A percentile compares a stretch with the other conserved stretches of the same genome.
Evolutionary conservation across 2,113 vertebrate genomes (phyloP).

Genomic region (Jaculus jaculus): DNA sequence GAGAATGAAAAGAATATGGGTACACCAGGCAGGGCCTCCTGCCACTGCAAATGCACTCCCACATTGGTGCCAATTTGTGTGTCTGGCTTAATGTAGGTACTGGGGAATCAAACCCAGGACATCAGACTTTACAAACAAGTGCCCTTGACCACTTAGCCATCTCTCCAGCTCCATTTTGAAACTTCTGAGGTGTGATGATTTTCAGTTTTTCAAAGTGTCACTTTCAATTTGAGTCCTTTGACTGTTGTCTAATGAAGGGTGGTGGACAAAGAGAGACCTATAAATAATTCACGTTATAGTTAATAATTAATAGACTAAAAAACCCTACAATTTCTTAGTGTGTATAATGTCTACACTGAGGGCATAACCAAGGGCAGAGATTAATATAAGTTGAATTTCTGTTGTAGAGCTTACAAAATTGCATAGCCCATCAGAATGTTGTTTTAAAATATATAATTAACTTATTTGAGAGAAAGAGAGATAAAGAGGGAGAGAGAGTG

Average conservation of each 20-base stretch:
- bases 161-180: neutral
- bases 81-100: too few relatives aligned
- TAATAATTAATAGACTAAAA: too few relatives aligned
- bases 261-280: neutral
- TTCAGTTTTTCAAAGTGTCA: neutral
- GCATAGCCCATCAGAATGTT: neutral
- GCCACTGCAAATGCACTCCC: too few relatives aligned
- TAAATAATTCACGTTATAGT: neutral
- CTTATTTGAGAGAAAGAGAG: too few relatives aligned
- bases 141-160: too few relatives aligned
- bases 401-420: neutral
- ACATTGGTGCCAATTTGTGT: too few relatives aligned
- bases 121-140: too few relatives aligned
- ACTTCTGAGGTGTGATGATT: neutral
- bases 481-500: too few relatives aligned
- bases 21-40: too few relatives aligned
- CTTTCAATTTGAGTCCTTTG: neutral
- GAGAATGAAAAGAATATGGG: too few relatives aligned
- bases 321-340: constrained; percentile 4
- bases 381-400: neutral
- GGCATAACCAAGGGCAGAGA: neutral
- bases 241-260: neutral
- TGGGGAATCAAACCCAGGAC: too few relatives aligned
- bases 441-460: too few relatives aligned
- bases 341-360: neutral